Conservation (phyloP, 2,888 invertebrate species). For the Phymatocera aterrima region DNA sequence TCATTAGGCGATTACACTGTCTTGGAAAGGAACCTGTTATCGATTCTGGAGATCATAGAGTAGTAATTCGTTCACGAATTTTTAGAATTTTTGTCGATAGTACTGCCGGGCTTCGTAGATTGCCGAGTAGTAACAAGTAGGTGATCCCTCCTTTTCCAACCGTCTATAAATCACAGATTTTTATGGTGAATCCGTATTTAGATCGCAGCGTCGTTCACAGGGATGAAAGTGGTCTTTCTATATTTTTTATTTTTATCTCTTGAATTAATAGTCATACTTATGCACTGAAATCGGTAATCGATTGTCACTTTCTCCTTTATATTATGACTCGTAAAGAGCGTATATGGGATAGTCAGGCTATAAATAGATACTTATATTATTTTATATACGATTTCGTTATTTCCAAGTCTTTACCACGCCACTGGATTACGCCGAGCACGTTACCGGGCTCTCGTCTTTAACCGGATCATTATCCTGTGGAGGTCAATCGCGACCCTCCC, state of each 20-base stretch:
- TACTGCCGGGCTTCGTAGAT: too few relatives aligned
- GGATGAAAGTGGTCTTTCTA: neutral
- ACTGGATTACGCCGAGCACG: conserved; percentile 16
- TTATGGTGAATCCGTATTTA: neutral
- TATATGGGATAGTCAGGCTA: neutral
- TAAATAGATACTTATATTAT: conserved; percentile 27
- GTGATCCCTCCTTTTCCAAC: too few relatives aligned
- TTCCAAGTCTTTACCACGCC: conserved; percentile 12
- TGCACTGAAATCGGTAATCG: neutral
- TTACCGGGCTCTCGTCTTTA: conserved; percentile 19
- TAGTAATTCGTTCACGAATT: too few relatives aligned
- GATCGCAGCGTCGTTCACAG: neutral
- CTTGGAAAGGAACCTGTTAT: neutral
- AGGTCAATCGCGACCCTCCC: conserved; percentile 34
- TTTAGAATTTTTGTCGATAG: too few relatives aligned
- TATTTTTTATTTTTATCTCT: too few relatives aligned
- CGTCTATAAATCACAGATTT: too few relatives aligned
- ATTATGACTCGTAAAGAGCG: conserved; percentile 10
- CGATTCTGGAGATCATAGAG: too few relatives aligned
- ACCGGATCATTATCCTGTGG: conserved; percentile 30
- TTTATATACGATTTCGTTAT: conserved; percentile 13
- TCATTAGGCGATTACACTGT: neutral
- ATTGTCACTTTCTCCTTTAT: neutral
- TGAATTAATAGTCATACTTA: neutral
- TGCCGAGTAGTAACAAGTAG: too few relatives aligned